Conservation (phyloP, 2,113 vertebrate genomes). For the Urocolius indicus region DNA sequence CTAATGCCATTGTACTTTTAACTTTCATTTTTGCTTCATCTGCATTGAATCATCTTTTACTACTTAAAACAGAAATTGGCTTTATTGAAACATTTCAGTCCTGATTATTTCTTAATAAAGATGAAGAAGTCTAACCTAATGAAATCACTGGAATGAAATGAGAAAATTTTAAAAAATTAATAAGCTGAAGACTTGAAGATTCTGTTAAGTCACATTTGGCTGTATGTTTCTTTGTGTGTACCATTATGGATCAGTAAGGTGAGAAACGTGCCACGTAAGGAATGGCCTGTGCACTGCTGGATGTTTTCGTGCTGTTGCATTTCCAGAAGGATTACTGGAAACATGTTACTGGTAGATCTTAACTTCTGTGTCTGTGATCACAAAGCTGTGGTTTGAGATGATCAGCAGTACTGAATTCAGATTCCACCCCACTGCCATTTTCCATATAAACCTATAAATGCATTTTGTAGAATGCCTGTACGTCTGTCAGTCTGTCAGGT, state of each 20-base stretch:
- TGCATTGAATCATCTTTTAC: slow-evolving; percentile 51
- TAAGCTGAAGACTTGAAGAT: slow-evolving; percentile 50
- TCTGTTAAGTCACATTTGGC: slow-evolving; percentile 37
- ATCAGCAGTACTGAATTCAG: not conserved
- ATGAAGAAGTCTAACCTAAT: slow-evolving; percentile 68
- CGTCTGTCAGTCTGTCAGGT: not conserved
- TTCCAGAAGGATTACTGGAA: slow-evolving; percentile 14
- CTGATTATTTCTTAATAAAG: slow-evolving; percentile 72
- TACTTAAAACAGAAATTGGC: slow-evolving; percentile 62
- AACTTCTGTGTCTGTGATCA: slow-evolving; percentile 11
- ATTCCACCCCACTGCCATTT: not conserved
- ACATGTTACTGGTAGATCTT: not conserved
- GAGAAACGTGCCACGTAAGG: slow-evolving; percentile 8
- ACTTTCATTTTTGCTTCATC: slow-evolving; percentile 69
- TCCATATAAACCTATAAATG: slow-evolving; percentile 9
- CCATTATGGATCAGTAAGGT: not conserved
- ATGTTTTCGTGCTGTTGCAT: not conserved
- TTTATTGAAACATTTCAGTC: slow-evolving; percentile 73
- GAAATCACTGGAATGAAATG: slow-evolving; percentile 67
- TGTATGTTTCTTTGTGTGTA: not conserved
- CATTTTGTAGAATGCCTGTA: not conserved
- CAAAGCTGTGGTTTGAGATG: not conserved
- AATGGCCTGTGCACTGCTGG: slow-evolving; percentile 8
- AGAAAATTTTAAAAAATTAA: slow-evolving; percentile 63
- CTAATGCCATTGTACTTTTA: slow-evolving; percentile 37